Percentiles rank a stretch among this genome's conserved stretches.
These are phyloP conservation scores for Catocala nupta DNA, from an alignment of 2,888 invertebrate species.

Conservation along the genomic window DNA sequence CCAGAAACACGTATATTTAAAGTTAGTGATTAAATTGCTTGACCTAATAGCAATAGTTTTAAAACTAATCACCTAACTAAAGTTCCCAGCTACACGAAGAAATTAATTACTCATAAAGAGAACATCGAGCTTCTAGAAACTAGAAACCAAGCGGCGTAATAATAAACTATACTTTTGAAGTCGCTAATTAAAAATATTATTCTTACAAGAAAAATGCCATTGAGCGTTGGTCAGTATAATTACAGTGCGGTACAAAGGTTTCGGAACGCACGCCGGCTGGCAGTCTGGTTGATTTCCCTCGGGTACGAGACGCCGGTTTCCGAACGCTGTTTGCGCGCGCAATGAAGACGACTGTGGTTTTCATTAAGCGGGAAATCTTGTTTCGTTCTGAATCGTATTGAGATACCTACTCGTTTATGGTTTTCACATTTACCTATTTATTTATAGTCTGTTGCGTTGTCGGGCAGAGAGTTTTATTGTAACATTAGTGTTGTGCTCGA, in stretches of 20 bases:
- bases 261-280: conserved; percentile 31
- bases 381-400: conserved; percentile 21
- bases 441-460: background rate
- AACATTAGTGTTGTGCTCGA: background rate
- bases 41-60: too few species aligned
- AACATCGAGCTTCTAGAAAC: too few species aligned
- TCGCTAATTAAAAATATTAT: conserved; percentile 43
- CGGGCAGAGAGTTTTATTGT: background rate
- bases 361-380: conserved; percentile 50
- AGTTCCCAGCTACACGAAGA: too few species aligned
- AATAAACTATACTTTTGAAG: background rate
- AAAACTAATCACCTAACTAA: too few species aligned
- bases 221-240: conserved; percentile 50
- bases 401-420: conserved; percentile 14
- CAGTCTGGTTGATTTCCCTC: conserved; percentile 49
- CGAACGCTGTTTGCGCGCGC: conserved; percentile 42
- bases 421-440: conserved; percentile 19
- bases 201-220: conserved; percentile 40
- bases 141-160: too few species aligned
- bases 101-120: too few species aligned
- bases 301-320: conserved; percentile 37
- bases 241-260: conserved; percentile 45
- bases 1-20: too few species aligned
- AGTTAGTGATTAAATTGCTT: too few species aligned
- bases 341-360: conserved; percentile 50